Evolutionary conservation across 2,797 vertebrate genomes (phyloP).

Genomic region (Lacerta viridis): DNA sequence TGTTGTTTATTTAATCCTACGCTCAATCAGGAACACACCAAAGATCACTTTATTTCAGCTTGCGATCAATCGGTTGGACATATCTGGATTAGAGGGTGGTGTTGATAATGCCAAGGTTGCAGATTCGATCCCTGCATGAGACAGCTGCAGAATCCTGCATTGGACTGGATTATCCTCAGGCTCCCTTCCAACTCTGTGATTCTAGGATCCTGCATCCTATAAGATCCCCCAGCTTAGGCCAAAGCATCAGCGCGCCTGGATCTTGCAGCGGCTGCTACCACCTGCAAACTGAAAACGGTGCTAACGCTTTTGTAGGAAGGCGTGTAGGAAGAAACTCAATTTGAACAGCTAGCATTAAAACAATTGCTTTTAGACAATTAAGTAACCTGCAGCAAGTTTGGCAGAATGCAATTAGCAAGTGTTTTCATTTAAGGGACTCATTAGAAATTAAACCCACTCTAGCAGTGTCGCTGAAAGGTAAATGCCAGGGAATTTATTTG

Average conservation of each 20-base stretch:
- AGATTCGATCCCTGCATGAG: no score
- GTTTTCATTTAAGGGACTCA: constrained; percentile 24
- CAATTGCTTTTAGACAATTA: constrained; percentile 33
- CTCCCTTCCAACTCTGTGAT: no score
- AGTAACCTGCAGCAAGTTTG: constrained; percentile 24
- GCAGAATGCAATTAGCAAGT: constrained; percentile 31
- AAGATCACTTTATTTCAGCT: no score
- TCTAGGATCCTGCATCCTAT: no score
- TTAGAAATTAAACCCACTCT: constrained; percentile 30
- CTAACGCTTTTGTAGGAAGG: background rate
- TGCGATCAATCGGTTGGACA: no score
- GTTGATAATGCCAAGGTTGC: no score
- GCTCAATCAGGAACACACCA: no score
- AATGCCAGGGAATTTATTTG: constrained; percentile 30
- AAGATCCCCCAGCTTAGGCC: no score
- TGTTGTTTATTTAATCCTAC: no score
- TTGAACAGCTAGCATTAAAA: constrained; percentile 21
- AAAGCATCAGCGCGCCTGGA: background rate
- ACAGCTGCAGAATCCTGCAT: no score
- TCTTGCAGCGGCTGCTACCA: background rate
- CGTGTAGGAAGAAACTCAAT: constrained; percentile 19
- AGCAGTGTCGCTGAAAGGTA: constrained; percentile 20
- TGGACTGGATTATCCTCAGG: no score
- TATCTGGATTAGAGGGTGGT: no score
- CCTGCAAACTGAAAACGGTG: background rate